Evolutionary conservation across 2,888 invertebrate species (phyloP).

Genomic region (Myopa tessellatipennis): DNA sequence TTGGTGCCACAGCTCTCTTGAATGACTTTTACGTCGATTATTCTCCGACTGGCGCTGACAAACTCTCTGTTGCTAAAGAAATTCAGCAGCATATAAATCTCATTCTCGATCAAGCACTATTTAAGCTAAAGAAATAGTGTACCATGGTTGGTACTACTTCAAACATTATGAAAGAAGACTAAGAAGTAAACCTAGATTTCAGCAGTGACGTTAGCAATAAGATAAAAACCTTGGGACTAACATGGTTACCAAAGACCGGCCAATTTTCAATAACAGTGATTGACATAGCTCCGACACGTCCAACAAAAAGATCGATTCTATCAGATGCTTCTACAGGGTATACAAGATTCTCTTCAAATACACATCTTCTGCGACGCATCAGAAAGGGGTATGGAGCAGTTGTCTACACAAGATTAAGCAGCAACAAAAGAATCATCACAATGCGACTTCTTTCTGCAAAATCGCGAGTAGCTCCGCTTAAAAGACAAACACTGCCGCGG

Average conservation of each 20-base stretch:
- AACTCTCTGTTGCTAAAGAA: neutral
- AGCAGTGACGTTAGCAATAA: too few relatives aligned
- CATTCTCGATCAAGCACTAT: too few relatives aligned
- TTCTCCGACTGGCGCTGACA: neutral
- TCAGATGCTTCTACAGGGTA: too few relatives aligned
- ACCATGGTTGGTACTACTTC: neutral
- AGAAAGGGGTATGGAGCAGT: neutral
- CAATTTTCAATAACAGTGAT: neutral
- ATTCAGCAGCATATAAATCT: neutral
- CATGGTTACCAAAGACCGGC: too few relatives aligned
- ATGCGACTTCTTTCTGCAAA: too few relatives aligned
- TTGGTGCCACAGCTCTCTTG: neutral
- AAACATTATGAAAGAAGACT: neutral
- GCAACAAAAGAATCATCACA: too few relatives aligned
- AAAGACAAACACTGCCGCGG: too few relatives aligned
- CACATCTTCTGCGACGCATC: too few relatives aligned
- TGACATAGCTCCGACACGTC: neutral
- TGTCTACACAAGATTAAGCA: neutral
- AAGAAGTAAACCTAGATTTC: too few relatives aligned
- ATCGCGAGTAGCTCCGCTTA: too few relatives aligned
- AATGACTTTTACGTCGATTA: neutral
- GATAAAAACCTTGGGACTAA: too few relatives aligned
- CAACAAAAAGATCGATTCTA: neutral
- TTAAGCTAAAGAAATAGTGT: neutral
- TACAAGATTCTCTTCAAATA: too few relatives aligned